These are phyloP conservation scores for Morinoia aosen DNA, from an alignment of 2,888 invertebrate genomes.

Conservation along the genomic window DNA sequence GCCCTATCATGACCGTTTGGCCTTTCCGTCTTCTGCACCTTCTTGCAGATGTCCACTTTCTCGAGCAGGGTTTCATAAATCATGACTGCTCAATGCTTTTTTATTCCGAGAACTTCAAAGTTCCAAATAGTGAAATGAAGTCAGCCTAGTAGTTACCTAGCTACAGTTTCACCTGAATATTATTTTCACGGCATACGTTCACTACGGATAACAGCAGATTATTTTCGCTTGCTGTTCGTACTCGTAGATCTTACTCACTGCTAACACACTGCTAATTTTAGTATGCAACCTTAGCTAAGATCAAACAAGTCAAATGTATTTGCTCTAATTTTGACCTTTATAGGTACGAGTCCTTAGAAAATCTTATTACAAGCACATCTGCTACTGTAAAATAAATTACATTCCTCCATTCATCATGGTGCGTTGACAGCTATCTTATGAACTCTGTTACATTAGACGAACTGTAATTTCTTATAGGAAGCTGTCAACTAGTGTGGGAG, in stretches of 20 bases:
- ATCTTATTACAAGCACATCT: background rate
- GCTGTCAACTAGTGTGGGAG: background rate
- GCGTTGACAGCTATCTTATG: background rate
- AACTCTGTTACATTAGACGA: background rate
- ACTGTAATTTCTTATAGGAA: background rate
- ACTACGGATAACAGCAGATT: background rate
- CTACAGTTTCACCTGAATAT: background rate
- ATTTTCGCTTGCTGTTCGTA: background rate
- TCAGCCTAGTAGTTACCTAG: background rate
- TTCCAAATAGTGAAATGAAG: background rate
- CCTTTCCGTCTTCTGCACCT: slow-evolving; percentile 26
- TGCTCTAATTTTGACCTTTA: background rate
- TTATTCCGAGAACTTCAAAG: background rate
- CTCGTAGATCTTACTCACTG: background rate
- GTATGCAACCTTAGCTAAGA: background rate
- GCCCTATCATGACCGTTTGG: slow-evolving; percentile 38
- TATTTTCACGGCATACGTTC: background rate
- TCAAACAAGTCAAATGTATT: background rate
- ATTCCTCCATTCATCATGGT: background rate
- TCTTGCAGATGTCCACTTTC: background rate
- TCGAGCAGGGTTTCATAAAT: background rate
- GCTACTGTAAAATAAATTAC: background rate
- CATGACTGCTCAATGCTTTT: background rate
- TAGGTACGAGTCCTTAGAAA: background rate
- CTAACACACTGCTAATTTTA: background rate